Conservation (phyloP, 2,888 invertebrate genomes). For the Ephialtes manifestator region DNA sequence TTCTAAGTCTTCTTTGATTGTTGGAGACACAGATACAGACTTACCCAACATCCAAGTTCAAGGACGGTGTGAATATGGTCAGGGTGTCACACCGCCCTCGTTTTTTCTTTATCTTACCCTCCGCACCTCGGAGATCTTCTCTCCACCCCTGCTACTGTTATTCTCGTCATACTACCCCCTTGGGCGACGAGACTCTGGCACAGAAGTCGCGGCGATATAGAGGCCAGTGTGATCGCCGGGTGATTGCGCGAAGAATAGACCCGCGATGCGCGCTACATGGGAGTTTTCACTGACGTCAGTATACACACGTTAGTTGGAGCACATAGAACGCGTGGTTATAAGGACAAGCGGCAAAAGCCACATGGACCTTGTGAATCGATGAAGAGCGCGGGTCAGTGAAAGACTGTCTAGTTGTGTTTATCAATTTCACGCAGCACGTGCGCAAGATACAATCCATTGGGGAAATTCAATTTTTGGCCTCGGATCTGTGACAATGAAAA, state of each 20-base stretch:
- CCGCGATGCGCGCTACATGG: constrained; percentile 23
- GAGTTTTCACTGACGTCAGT: constrained; percentile 14
- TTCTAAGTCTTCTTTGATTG: too few relatives aligned
- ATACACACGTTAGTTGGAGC: constrained; percentile 9
- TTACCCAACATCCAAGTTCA: constrained; percentile 49
- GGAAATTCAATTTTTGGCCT: not conserved
- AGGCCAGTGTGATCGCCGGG: constrained; percentile 31
- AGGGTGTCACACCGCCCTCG: constrained; percentile 1
- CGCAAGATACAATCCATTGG: not conserved
- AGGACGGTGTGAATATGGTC: constrained; percentile 38
- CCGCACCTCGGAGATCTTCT: not conserved
- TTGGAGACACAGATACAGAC: too few relatives aligned
- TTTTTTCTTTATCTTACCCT: not conserved
- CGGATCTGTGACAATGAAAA: not conserved
- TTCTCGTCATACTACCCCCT: constrained; percentile 39
- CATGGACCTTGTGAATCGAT: constrained; percentile 6
- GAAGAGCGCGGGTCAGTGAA: not conserved
- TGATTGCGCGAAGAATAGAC: constrained; percentile 52
- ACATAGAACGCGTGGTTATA: constrained; percentile 18
- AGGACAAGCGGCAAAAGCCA: constrained; percentile 1
- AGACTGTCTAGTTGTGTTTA: not conserved
- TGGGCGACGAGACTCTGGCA: constrained; percentile 9
- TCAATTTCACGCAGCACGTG: not conserved
- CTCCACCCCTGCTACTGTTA: constrained; percentile 30
- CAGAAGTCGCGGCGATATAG: constrained; percentile 5